A percentile compares a stretch with the other conserved stretches of the same genome.
Evolutionary conservation across 2,888 invertebrate genomes (phyloP).

Genomic region (Tenthredo amoena): DNA sequence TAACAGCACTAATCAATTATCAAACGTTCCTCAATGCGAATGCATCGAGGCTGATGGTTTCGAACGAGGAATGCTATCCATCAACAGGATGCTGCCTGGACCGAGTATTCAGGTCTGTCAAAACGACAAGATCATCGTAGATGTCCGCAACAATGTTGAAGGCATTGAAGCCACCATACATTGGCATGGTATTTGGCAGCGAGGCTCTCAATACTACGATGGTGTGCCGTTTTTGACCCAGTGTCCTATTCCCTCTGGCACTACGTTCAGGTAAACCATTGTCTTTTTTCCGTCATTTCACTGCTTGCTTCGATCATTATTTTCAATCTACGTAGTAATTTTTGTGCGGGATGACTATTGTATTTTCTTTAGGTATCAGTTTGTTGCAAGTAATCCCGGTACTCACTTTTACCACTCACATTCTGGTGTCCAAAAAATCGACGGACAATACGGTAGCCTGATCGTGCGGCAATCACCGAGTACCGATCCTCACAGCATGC

Average conservation of each 20-base stretch:
- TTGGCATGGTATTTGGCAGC: constrained; percentile 51
- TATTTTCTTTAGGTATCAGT: constrained; percentile 60
- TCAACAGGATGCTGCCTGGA: constrained; percentile 65
- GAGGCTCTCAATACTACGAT: constrained; percentile 48
- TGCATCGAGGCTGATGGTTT: constrained; percentile 63
- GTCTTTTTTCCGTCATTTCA: background rate
- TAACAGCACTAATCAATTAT: constrained; percentile 58
- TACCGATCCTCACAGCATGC: constrained; percentile 39
- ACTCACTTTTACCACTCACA: constrained; percentile 67
- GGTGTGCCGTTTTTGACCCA: constrained; percentile 49
- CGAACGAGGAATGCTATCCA: constrained; percentile 57
- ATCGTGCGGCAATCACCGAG: constrained; percentile 57
- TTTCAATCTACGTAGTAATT: background rate
- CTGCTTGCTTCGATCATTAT: background rate
- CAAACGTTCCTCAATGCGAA: constrained; percentile 59
- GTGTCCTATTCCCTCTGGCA: constrained; percentile 43
- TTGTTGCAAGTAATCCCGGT: constrained; percentile 58
- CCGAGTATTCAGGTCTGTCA: constrained; percentile 56
- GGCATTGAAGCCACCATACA: constrained; percentile 37
- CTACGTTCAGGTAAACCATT: constrained; percentile 41
- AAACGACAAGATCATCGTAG: constrained; percentile 44
- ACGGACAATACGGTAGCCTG: constrained; percentile 60
- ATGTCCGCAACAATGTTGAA: constrained; percentile 41
- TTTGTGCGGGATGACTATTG: background rate
- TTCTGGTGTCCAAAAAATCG: constrained; percentile 55